Conservation (phyloP, 2,888 invertebrate species). For the Flexamia atlantica region DNA sequence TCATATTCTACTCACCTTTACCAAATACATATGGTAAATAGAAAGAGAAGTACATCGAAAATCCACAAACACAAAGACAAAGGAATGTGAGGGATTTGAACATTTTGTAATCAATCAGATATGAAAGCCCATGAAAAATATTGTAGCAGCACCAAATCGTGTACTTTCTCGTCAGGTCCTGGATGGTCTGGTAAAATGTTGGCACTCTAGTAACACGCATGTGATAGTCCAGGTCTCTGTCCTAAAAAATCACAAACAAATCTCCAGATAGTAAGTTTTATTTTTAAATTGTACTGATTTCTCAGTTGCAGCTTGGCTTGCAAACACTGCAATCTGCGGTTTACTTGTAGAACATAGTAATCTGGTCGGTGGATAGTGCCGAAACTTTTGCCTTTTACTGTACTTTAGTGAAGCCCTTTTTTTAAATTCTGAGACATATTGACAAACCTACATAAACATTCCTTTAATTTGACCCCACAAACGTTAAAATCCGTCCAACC, state of each 20-base stretch:
- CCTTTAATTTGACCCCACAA: no score
- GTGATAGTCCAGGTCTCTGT: constrained; percentile 62
- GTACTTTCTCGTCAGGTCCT: constrained; percentile 15
- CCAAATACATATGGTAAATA: constrained; percentile 42
- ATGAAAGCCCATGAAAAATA: constrained; percentile 16
- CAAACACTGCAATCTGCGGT: no score
- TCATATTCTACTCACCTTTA: constrained; percentile 25
- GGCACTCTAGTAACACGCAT: constrained; percentile 56
- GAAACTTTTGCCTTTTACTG: no score
- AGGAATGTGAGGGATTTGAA: constrained; percentile 61
- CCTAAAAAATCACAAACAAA: constrained; percentile 39
- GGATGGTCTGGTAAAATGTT: constrained; percentile 39
- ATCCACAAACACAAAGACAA: constrained; percentile 30
- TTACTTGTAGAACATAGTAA: neutral
- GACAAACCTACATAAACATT: no score
- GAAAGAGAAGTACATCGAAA: constrained; percentile 28
- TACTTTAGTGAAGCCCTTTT: no score
- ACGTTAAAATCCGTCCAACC: no score
- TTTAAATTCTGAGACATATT: no score
- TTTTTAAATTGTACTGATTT: no score
- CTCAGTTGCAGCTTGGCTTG: no score
- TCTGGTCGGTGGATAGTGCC: neutral
- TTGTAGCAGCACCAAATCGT: constrained; percentile 52
- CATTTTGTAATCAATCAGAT: constrained; percentile 73
- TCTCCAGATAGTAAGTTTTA: neutral